Evolutionary conservation across 2,113 vertebrate genomes (phyloP).

Genomic region (Microtus ochrogaster): DNA sequence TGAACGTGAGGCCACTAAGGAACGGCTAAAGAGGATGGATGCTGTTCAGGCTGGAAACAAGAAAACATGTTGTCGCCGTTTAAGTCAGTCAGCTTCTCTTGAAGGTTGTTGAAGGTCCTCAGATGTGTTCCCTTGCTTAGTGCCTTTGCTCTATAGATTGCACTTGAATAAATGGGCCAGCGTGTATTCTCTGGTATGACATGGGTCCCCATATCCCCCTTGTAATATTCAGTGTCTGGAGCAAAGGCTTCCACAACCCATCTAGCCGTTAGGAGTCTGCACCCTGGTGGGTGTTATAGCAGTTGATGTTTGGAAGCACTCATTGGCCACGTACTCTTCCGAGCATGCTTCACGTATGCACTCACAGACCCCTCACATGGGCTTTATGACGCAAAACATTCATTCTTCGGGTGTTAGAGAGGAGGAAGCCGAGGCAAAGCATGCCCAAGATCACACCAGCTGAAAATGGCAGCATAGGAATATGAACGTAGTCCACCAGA

Average conservation of each 20-base stretch:
- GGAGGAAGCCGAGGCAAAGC: neutral
- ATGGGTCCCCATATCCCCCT: neutral
- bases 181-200: neutral
- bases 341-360: neutral
- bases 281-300: neutral
- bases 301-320: neutral
- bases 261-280: neutral
- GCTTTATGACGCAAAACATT: neutral
- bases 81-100: neutral
- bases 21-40: neutral
- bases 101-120: neutral
- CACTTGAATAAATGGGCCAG: neutral
- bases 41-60: neutral
- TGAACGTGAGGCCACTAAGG: neutral
- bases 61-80: neutral
- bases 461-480: no score
- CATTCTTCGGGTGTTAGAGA: neutral
- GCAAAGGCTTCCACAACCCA: neutral
- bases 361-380: neutral
- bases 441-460: neutral
- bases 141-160: neutral
- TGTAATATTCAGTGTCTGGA: neutral
- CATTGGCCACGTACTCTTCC: neutral
- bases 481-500: neutral
- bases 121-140: neutral